Conservation (phyloP, 2,888 invertebrate genomes). For the Nasonia oneida region DNA sequence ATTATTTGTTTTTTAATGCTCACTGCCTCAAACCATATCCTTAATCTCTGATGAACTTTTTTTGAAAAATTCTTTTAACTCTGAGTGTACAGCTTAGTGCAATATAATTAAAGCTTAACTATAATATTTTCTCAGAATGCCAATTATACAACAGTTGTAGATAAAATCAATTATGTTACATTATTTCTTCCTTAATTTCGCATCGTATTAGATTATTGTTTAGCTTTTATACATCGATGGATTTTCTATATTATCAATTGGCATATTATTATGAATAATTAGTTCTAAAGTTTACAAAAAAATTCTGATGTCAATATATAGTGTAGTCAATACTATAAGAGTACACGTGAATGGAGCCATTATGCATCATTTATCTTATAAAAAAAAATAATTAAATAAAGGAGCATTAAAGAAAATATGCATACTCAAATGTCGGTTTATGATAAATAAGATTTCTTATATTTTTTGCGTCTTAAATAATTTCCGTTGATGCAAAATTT, state of each 20-base stretch:
- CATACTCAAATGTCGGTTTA: conserved; percentile 36
- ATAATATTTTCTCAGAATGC: conserved; percentile 36
- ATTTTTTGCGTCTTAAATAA: conserved; percentile 38
- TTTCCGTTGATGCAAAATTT: conserved; percentile 47
- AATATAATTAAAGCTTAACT: conserved; percentile 54
- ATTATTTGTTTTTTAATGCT: not conserved
- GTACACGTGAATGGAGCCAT: conserved; percentile 61
- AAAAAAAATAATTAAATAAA: not conserved
- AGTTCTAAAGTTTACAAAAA: conserved; percentile 33
- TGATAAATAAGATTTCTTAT: conserved; percentile 41
- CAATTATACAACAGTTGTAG: conserved; percentile 41
- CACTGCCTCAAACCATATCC: not conserved
- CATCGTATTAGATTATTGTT: conserved; percentile 1
- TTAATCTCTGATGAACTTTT: conserved; percentile 24
- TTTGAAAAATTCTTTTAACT: conserved; percentile 33
- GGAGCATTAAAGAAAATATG: conserved; percentile 37
- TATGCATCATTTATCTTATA: conserved; percentile 54
- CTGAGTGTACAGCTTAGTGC: conserved; percentile 56
- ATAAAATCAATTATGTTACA: conserved; percentile 18
- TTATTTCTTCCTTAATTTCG: conserved; percentile 6
- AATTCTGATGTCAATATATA: conserved; percentile 59
- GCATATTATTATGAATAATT: conserved; percentile 55
- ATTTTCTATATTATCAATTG: conserved; percentile 41
- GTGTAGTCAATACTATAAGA: conserved; percentile 49
- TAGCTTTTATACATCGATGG: conserved; percentile 6